phyloP scores from a whole-genome alignment of 2,888 invertebrate genomes.

The Caenorhabditis auriculariae region DNA sequence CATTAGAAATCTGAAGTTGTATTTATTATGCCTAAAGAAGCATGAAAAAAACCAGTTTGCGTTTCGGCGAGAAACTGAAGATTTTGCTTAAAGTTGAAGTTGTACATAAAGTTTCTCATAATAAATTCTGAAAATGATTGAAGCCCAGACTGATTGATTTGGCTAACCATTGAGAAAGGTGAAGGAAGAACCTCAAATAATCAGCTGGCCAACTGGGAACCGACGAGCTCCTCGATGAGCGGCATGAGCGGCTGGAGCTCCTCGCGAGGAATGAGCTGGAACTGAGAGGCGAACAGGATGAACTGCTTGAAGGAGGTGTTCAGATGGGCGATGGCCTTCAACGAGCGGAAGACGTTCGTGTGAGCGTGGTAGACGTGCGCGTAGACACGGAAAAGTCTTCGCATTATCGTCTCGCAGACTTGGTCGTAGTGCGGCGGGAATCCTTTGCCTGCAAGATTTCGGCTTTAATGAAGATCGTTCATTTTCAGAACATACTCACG shows the following conservation, averaged over 20 bases:
- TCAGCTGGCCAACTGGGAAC: no score
- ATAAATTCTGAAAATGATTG: no score
- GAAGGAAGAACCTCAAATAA: no score
- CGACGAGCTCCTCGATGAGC: slow-evolving; percentile 23
- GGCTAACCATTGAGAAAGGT: no score
- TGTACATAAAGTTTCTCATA: no score
- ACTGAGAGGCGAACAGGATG: slow-evolving; percentile 38
- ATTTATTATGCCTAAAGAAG: no score
- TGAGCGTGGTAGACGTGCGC: slow-evolving; percentile 99
- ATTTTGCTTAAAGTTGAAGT: no score
- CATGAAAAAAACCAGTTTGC: no score
- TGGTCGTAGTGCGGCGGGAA: slow-evolving; percentile 64
- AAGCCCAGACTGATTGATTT: no score
- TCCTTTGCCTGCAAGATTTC: slow-evolving; percentile 42
- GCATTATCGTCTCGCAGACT: slow-evolving; percentile 95
- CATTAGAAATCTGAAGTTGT: no score
- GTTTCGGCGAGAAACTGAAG: no score
- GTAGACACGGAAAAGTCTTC: slow-evolving; percentile 95
- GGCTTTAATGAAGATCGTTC: not conserved
- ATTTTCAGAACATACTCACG: slow-evolving; percentile 1
- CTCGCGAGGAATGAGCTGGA: slow-evolving; percentile 22
- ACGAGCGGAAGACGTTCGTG: slow-evolving; percentile 70
- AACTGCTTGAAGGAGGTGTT: slow-evolving; percentile 47
- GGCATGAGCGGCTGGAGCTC: slow-evolving; percentile 29
- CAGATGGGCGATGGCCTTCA: slow-evolving; percentile 33